Evolutionary conservation across 2,113 vertebrate species (phyloP), one percentile per base, ranked within the genome.

Genomic region (Cynocephalus volans): DNA sequence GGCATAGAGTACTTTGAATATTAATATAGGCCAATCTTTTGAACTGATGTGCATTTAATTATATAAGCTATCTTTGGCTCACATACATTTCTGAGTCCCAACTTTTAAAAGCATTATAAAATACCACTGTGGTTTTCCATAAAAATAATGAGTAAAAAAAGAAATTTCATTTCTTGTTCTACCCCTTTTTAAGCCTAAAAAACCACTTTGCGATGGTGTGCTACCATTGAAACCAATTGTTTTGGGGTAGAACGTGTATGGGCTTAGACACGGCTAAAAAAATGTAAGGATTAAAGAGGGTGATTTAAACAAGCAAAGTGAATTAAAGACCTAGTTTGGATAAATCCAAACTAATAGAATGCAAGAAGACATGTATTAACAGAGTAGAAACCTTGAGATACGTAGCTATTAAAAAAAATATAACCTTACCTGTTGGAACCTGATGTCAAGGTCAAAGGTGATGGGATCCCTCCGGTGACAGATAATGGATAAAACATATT

Each of bases 371-470:
- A 36, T 28, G 9, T 26, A 72, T 23, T 72, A 50, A 70, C 54
- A 6, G 24, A 62, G 18, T 52, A 62, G 67, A 62, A 83, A 73
- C 28, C 26, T 58, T 50, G 67, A 83, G 50, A 62, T 58, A 28
- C 24, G 56, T 21, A 54, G 62, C 33, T 36, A 17, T 73, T 83
- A 48, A 10, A 41, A 41, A 60, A 31, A 50, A 52, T 21, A 90
- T 88, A 72, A 8, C 14, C 26, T 54, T 75, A 99, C 99, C 99
- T 99, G 99, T 96, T 99, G 99, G 98, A 99, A 99, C 96, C 99
- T 99, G 95, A 99, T 99, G 97, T 99, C 99, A 93, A 99, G 98
- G 67, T 99, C 98, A 96, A 99, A 99, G 9, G 97, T 98, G 64
- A 99, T 94, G 0, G 98, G 98, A 85, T 99, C 99, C 94, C 98